Percentiles rank a stretch among this genome's conserved stretches.
Conservation (phyloP, 2,797 vertebrate species). For the Clarias laeviceps region DNA sequence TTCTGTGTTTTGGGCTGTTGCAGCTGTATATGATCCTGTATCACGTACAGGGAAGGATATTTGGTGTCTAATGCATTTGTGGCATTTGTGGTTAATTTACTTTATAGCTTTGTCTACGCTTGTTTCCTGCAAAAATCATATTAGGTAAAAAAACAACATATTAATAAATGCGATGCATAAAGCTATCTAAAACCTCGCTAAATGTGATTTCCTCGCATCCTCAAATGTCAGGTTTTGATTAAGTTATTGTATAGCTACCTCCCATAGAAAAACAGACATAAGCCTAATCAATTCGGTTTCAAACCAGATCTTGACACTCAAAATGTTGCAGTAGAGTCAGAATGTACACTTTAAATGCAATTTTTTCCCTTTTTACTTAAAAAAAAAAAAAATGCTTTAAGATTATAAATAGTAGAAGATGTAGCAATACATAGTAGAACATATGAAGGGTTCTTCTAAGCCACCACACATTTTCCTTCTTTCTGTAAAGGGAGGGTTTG, state of each 20-base stretch:
- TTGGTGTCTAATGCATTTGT: background rate
- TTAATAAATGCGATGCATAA: background rate
- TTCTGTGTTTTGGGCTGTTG: background rate
- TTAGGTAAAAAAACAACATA: no score
- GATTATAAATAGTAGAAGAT: background rate
- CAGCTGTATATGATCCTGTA: background rate
- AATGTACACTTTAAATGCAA: background rate
- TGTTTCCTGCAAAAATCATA: background rate
- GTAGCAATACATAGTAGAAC: background rate
- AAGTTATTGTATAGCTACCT: background rate
- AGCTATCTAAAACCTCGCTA: background rate
- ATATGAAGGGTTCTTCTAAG: background rate
- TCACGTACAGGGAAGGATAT: background rate
- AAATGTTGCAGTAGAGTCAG: background rate
- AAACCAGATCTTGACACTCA: background rate
- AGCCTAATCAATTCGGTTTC: background rate
- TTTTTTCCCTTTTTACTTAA: background rate
- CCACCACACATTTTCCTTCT: no score
- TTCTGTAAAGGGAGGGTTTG: background rate
- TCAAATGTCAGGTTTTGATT: constrained; percentile 17
- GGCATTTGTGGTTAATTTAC: no score
- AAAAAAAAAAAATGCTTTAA: background rate
- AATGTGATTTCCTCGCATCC: constrained; percentile 14
- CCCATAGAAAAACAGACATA: background rate
- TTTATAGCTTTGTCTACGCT: no score